Percentiles rank a stretch among this genome's conserved stretches.
These are phyloP conservation scores for Mastomys natalensis DNA, from an alignment of 2,113 vertebrate species.

Conservation along the genomic window DNA sequence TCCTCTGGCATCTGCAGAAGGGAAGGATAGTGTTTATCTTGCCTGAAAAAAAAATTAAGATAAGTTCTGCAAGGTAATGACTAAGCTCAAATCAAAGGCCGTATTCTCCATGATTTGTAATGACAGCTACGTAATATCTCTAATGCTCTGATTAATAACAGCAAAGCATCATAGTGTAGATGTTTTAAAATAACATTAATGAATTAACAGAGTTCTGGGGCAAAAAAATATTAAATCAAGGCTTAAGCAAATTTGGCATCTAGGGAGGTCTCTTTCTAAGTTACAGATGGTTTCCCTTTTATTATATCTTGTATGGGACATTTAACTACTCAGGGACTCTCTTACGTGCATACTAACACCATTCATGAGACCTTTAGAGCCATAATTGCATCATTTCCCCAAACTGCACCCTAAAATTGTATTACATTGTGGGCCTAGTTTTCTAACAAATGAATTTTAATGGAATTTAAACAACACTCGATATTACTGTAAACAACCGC, in stretches of 20 bases:
- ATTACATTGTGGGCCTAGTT: background rate
- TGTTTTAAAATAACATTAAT: background rate
- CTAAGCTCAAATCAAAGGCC: background rate
- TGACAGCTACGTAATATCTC: background rate
- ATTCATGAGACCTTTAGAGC: background rate
- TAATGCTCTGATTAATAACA: background rate
- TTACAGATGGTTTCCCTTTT: background rate
- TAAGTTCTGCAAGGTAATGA: background rate
- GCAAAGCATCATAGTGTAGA: background rate
- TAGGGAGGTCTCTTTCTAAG: background rate
- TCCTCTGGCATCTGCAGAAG: background rate
- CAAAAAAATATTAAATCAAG: background rate
- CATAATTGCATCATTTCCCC: background rate
- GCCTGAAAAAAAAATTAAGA: background rate
- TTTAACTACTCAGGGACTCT: background rate
- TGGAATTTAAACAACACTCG: background rate
- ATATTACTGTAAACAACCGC: background rate
- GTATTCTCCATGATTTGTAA: background rate
- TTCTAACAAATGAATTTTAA: background rate
- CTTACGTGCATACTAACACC: background rate
- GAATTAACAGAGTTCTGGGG: background rate
- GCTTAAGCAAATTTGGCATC: background rate
- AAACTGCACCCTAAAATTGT: background rate
- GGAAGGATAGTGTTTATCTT: background rate
- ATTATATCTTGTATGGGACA: background rate